A percentile compares a stretch with the other conserved stretches of the same genome.
These are phyloP conservation scores for Hymenopus coronatus DNA, from an alignment of 2,888 invertebrate genomes.

Conservation along the genomic window DNA sequence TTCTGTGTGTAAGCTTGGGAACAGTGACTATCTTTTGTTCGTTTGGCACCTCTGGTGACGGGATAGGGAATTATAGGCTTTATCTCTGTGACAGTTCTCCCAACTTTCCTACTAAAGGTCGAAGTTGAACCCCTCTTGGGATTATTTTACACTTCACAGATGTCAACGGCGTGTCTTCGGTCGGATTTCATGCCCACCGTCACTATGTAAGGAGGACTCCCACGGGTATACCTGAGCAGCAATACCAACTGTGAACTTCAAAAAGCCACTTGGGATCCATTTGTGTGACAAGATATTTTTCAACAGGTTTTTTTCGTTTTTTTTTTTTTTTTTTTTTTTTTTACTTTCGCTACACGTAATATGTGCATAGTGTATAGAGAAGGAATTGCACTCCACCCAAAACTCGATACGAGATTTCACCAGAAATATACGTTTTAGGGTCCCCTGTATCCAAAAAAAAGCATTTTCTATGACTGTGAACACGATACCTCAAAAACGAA, in stretches of 20 bases:
- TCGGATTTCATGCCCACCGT: neutral
- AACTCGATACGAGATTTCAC: too few relatives aligned
- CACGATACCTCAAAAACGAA: too few relatives aligned
- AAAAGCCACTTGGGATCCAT: neutral
- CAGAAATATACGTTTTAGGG: too few relatives aligned
- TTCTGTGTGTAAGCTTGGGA: neutral
- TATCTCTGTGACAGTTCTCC: neutral
- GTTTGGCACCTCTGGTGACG: neutral
- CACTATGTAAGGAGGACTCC: neutral
- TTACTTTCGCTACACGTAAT: too few relatives aligned
- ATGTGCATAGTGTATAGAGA: too few relatives aligned
- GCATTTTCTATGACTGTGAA: too few relatives aligned
- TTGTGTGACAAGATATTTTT: neutral
- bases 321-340: too few relatives aligned
- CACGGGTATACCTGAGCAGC: neutral
- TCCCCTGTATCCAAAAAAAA: too few relatives aligned
- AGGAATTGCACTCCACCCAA: too few relatives aligned
- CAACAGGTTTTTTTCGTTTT: too few relatives aligned
- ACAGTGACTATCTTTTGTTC: neutral
- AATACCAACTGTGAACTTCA: neutral
- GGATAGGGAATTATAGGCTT: neutral
- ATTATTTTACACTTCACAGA: neutral
- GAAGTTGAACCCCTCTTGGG: neutral
- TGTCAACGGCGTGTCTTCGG: neutral
- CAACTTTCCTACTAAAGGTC: neutral